These are phyloP conservation scores for Bombus pascuorum DNA, from an alignment of 1,140 invertebrate genomes.

Conservation along the genomic window DNA sequence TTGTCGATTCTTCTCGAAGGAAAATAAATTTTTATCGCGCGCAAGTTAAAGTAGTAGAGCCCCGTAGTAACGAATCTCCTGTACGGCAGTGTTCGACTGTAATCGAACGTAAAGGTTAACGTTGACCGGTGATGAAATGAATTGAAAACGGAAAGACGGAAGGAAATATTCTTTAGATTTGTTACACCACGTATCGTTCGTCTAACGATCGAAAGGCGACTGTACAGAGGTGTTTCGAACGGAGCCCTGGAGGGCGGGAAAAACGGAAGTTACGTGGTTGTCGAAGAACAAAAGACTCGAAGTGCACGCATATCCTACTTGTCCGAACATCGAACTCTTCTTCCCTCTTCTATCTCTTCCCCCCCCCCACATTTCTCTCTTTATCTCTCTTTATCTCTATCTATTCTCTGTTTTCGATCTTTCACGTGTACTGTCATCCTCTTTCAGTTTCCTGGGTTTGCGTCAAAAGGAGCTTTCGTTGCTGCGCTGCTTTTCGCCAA, in stretches of 20 bases:
- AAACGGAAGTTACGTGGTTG: slow-evolving; percentile 9
- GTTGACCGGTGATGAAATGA: neutral
- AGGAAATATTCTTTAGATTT: neutral
- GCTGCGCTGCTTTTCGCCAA: slow-evolving; percentile 82
- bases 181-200: neutral
- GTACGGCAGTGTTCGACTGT: too few species aligned
- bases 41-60: too few species aligned
- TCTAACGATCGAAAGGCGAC: neutral
- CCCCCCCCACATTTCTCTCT: neutral
- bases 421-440: slow-evolving; percentile 57
- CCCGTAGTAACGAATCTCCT: too few species aligned
- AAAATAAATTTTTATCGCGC: neutral
- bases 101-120: too few species aligned
- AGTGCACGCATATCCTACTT: slow-evolving; percentile 63
- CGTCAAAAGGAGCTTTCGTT: slow-evolving; percentile 80
- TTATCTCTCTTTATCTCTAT: neutral
- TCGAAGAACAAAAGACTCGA: slow-evolving; percentile 52
- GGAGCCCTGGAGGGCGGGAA: neutral
- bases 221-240: neutral
- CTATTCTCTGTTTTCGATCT: slow-evolving; percentile 52
- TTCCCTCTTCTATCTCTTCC: too few species aligned
- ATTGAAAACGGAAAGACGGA: neutral
- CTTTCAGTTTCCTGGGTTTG: slow-evolving; percentile 76
- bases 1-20: too few species aligned
- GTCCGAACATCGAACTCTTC: slow-evolving; percentile 39